Base-by-base conservation (phyloP, 2,797 vertebrate species). In the Phoebastria nigripes region DNA sequence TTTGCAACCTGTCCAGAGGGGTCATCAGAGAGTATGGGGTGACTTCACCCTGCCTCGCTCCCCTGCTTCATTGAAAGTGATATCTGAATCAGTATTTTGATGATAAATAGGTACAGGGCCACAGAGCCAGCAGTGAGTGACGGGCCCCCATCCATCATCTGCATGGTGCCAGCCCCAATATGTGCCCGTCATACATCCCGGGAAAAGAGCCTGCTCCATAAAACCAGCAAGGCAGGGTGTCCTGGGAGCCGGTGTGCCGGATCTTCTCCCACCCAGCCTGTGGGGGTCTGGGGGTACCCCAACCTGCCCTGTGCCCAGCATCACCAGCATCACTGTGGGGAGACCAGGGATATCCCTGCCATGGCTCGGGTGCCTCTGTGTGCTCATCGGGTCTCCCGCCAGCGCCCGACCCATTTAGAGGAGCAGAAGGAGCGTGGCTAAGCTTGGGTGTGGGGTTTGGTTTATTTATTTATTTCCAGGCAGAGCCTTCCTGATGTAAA, bases 191-290 rank as follows among this genome's bases (percentile, higher is more conserved):
- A 17, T 14, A 58, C 13, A 16, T 24, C 15, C 21, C 0, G 0
- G 73, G 28, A 42, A 19, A 33, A 73, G 28, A 72, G 1, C 15
- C 41, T 69, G 52, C 58, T 85, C 61, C 70, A 61, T 46, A 44
- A 72, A 52, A 31, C 37, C 61, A 39, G 44, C 0, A 0, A 47
- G 37, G 29, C 35, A 72, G 83, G 83, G 26, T 31, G 18, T 3
- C 37, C 42, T 24, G n/a, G 46, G 33, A 66, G 5, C 21, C 56
- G 35, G 41, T 0, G 0, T 1, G 25, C 21, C 2, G 6, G 33
- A 49, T 39, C 52, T 59, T 47, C 35, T 65, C 74, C 46, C 21
- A 47, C 15, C 12, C 18, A 61, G 20, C 11, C n/a, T 61, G 37
- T 15, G n/a, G 28, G 17, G 6, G 20, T 11, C 29, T 8, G 11